These are phyloP conservation scores for Pyrocoelia pectoralis DNA, from an alignment of 2,888 invertebrate genomes.

Conservation along the genomic window DNA sequence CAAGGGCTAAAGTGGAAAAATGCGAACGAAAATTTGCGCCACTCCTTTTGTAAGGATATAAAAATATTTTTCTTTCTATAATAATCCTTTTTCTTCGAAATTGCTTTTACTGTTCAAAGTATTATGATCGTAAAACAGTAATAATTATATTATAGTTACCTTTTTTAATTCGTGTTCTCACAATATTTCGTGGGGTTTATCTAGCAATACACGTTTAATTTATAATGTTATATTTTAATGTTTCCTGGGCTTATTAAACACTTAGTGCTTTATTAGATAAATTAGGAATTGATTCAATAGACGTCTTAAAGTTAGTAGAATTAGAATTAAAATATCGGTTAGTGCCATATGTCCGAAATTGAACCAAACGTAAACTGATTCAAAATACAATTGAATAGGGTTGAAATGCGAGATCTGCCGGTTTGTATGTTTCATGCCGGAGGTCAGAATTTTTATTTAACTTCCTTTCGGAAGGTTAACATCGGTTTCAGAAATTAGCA, in stretches of 20 bases:
- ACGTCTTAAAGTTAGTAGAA: background rate
- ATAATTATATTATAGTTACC: too few species aligned
- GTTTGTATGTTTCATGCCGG: background rate
- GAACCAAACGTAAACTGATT: background rate
- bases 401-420: background rate
- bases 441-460: background rate
- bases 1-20: slow-evolving; percentile 28
- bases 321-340: background rate
- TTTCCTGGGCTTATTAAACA: background rate
- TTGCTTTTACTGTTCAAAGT: background rate
- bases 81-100: too few species aligned
- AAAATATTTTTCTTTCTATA: too few species aligned
- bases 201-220: background rate
- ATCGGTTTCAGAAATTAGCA: background rate
- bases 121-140: too few species aligned
- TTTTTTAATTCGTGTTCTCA: too few species aligned
- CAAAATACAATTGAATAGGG: background rate
- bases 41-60: slow-evolving; percentile 22
- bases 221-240: background rate
- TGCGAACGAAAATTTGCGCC: slow-evolving; percentile 14
- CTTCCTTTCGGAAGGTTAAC: background rate
- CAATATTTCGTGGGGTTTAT: too few species aligned
- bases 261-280: background rate
- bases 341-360: background rate
- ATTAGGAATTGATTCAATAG: background rate